Evolutionary conservation across 2,888 invertebrate genomes (phyloP).

Genomic region (Atrina japonica): DNA sequence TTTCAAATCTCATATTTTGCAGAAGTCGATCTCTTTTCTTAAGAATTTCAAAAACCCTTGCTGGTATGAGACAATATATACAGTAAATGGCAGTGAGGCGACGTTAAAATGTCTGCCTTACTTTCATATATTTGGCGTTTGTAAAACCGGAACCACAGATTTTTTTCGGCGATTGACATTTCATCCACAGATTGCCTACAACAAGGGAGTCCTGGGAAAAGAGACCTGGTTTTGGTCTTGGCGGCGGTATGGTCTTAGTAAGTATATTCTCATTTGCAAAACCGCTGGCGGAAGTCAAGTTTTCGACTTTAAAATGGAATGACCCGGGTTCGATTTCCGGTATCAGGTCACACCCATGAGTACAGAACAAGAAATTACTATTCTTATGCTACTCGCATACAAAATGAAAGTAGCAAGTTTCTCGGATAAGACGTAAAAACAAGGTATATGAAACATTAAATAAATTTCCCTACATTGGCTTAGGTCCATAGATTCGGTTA

Average conservation of each 20-base stretch:
- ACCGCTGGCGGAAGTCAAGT: too few relatives aligned
- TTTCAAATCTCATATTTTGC: too few relatives aligned
- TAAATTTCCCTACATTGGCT: too few relatives aligned
- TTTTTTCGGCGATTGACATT: constrained; percentile 26
- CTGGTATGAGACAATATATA: constrained; percentile 10
- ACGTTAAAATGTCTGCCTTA: constrained; percentile 30
- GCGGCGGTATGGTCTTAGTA: constrained; percentile 25
- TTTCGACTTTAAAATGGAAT: too few relatives aligned
- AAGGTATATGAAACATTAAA: too few relatives aligned
- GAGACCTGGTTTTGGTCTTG: constrained; percentile 38
- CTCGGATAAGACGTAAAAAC: too few relatives aligned
- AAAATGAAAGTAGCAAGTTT: too few relatives aligned
- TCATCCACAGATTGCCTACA: constrained; percentile 32
- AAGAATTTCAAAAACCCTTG: constrained; percentile 35
- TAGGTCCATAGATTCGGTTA: too few relatives aligned
- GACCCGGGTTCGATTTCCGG: too few relatives aligned
- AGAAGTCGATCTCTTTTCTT: constrained; percentile 6
- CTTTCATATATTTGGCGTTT: constrained; percentile 37
- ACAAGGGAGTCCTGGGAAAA: constrained; percentile 23
- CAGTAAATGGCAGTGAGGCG: background rate
- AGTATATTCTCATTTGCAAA: background rate
- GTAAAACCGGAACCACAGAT: constrained; percentile 39
- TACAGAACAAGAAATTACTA: too few relatives aligned
- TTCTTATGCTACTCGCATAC: too few relatives aligned
- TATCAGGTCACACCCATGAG: too few relatives aligned